Conservation (phyloP, 2,797 vertebrate genomes). For the Myiothlypis chrysogaster region DNA sequence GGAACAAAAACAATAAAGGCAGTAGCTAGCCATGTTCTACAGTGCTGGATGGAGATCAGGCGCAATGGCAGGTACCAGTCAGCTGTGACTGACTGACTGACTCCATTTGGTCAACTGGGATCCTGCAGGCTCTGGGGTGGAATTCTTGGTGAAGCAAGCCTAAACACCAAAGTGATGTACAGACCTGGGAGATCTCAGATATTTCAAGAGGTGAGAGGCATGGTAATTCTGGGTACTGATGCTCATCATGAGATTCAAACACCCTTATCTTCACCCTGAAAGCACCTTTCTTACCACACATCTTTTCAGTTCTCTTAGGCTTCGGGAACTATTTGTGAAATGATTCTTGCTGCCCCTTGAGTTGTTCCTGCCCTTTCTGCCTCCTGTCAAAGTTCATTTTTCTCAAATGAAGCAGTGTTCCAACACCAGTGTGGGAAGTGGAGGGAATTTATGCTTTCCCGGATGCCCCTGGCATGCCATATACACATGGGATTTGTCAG, state of each 20-base stretch:
- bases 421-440: background rate
- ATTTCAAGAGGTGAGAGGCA: background rate
- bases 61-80: background rate
- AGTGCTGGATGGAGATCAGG: background rate
- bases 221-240: background rate
- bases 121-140: background rate
- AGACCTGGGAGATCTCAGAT: background rate
- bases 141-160: background rate
- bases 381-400: background rate
- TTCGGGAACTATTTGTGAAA: background rate
- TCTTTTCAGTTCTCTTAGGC: background rate
- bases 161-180: background rate
- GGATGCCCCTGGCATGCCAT: background rate
- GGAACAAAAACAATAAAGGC: background rate
- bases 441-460: background rate
- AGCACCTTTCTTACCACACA: background rate
- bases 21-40: background rate
- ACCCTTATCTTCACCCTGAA: background rate
- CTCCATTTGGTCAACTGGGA: background rate
- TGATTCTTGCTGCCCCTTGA: background rate
- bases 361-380: background rate
- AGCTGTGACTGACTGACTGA: background rate
- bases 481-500: accelerated
- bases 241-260: background rate
- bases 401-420: background rate